Base-by-base conservation (phyloP, 2,888 invertebrate genomes). In the Cyclophora albipunctata region DNA sequence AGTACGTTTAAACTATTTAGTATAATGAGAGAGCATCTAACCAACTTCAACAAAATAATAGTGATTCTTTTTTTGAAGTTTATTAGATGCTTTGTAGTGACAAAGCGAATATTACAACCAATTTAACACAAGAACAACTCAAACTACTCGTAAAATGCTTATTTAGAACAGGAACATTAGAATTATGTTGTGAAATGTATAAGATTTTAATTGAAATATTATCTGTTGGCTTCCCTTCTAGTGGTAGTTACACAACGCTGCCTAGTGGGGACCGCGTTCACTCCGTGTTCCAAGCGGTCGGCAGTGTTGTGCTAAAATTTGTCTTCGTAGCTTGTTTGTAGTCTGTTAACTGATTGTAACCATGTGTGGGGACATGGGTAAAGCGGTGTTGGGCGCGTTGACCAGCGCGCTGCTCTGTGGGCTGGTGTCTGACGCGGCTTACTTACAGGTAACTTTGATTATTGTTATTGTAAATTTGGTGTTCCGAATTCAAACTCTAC, bases 291-390 rank as follows among this genome's bases (percentile, higher is more conserved):
- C 42, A 44, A 40, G 43, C 54, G 50, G 33, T 49, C 45, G 34
- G 49, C 57, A 54, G 59, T 61, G 48, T 49, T 44, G 57, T 51
- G 35, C 40, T 49, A 50, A 53, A 51, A 53, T 53, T 55, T 45
- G 49, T 41, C 47, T 46, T 33, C 40, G 46, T 41, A 47, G 45
- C 34, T 49, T 45, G 40, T 45, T 33, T 52, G 45, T 49, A 45
- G 35, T 47, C 20, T 20, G 45, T 44, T 48, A 34, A 41, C 40
- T 5, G 41, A n/a, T 45, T 42, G 43, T 6, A 46, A 79, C 64
- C 62, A 88, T 88, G 88, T 88, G 88, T 59, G 88, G 88, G 51
- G 86, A 85, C 64, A 87, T 86, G 85, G 88, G 88, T 34, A 88
- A 87, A 57, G 88, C 88, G 1, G 88, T 88, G 40, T 59, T 87